Evolutionary conservation across 1,140 invertebrate genomes (phyloP).

Genomic region (Nasonia vitripennis): DNA sequence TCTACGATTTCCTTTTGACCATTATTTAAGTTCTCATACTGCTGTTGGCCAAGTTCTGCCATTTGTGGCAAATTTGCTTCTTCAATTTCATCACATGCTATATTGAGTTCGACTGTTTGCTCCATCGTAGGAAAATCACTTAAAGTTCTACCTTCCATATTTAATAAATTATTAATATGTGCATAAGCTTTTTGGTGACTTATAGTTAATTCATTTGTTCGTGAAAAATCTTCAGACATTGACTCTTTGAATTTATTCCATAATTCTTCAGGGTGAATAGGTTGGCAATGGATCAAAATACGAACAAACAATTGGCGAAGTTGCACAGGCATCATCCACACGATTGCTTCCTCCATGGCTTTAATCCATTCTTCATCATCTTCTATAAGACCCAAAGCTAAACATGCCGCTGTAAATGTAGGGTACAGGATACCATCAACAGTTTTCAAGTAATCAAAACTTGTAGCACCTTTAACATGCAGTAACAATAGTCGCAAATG

Average conservation of each 20-base stretch:
- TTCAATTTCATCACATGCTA: neutral
- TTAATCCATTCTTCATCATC: slow-evolving; percentile 62
- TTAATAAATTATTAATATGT: slow-evolving; percentile 19
- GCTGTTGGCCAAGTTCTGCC: neutral
- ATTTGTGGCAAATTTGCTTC: neutral
- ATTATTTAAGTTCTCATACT: slow-evolving; percentile 11
- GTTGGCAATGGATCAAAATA: slow-evolving; percentile 51
- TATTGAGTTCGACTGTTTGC: neutral
- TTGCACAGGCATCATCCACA: slow-evolving; percentile 45
- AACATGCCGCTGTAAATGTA: slow-evolving; percentile 64
- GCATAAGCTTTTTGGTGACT: slow-evolving; percentile 25
- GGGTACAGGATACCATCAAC: slow-evolving; percentile 57
- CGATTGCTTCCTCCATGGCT: slow-evolving; percentile 26
- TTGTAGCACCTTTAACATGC: slow-evolving; percentile 58
- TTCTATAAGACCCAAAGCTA: slow-evolving; percentile 59
- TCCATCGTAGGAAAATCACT: slow-evolving; percentile 17
- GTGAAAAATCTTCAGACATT: slow-evolving; percentile 45
- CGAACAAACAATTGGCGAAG: slow-evolving; percentile 47
- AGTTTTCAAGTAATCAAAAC: slow-evolving; percentile 63
- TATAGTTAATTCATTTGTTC: neutral
- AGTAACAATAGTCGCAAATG: slow-evolving; percentile 57
- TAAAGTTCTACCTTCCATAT: slow-evolving; percentile 25
- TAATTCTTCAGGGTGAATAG: slow-evolving; percentile 42
- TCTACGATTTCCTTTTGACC: slow-evolving; percentile 24
- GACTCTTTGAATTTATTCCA: slow-evolving; percentile 49